Conservation (phyloP, 2,113 vertebrate genomes). For the Mohoua ochrocephala region DNA sequence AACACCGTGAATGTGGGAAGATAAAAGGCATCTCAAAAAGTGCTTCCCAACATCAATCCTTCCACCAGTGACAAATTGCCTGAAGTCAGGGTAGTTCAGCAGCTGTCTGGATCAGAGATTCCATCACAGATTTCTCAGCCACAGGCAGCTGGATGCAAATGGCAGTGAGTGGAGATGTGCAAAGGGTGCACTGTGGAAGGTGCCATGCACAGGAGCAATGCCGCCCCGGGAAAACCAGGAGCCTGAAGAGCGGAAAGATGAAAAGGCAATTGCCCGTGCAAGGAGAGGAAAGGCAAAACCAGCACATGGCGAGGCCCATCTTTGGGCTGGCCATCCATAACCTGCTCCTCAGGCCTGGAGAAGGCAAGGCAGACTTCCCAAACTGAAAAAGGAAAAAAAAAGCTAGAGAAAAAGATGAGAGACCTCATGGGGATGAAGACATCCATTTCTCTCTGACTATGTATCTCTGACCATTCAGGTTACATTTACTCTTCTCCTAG, state of each 20-base stretch:
- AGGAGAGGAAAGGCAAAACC: neutral
- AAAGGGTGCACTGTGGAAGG: neutral
- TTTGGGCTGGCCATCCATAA: neutral
- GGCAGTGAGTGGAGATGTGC: neutral
- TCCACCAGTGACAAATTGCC: neutral
- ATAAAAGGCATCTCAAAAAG: constrained; percentile 33
- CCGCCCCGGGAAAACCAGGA: neutral
- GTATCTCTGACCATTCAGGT: neutral
- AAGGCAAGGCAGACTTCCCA: neutral
- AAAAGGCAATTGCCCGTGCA: neutral
- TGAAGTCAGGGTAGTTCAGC: constrained; percentile 32
- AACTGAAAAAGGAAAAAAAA: neutral
- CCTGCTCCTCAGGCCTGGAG: neutral
- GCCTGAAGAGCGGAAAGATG: neutral
- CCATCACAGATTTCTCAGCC: neutral
- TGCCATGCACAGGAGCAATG: neutral
- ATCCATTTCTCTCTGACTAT: neutral
- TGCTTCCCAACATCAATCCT: constrained; percentile 37
- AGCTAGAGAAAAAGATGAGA: neutral
- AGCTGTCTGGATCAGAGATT: neutral
- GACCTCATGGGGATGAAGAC: neutral
- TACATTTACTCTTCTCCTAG: neutral
- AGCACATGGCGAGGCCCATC: accelerated
- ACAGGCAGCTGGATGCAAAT: neutral
- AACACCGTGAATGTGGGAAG: neutral